These are phyloP conservation scores for Neomicropteryx cornuta DNA, from an alignment of 1,140 invertebrate genomes.

Conservation along the genomic window DNA sequence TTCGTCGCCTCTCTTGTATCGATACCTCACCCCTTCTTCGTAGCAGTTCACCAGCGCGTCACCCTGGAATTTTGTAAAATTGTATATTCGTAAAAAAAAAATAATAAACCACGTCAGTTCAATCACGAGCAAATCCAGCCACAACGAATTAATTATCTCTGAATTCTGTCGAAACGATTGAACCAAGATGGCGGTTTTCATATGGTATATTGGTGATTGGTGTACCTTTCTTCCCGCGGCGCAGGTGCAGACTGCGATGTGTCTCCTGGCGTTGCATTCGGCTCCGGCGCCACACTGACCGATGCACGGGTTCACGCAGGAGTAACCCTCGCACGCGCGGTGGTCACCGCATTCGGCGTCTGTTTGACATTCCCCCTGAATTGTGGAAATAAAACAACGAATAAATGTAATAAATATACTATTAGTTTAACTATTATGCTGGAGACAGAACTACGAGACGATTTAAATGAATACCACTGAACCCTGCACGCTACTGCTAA, in stretches of 20 bases:
- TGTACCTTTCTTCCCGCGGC: slow-evolving; percentile 68
- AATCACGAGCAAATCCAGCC: background rate
- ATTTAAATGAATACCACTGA: too few relatives aligned
- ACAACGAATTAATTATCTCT: background rate
- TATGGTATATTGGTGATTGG: slow-evolving; percentile 11
- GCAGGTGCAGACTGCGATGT: slow-evolving; percentile 78
- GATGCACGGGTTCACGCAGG: slow-evolving; percentile 63
- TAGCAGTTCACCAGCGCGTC: slow-evolving; percentile 33
- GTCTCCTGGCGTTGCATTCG: slow-evolving; percentile 52
- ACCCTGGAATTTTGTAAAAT: slow-evolving; percentile 22
- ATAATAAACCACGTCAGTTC: slow-evolving; percentile 1
- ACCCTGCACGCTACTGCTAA: too few relatives aligned
- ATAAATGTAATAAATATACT: too few relatives aligned
- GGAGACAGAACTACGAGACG: too few relatives aligned
- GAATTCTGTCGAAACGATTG: background rate
- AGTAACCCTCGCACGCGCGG: slow-evolving; percentile 61
- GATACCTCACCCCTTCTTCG: too few relatives aligned
- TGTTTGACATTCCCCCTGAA: slow-evolving; percentile 58
- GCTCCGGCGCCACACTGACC: slow-evolving; percentile 64
- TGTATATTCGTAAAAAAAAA: background rate
- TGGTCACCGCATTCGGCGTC: slow-evolving; percentile 62
- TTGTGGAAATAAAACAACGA: slow-evolving; percentile 1
- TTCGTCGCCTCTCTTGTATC: too few relatives aligned
- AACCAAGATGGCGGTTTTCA: too few relatives aligned
- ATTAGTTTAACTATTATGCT: too few relatives aligned